These are phyloP conservation scores for Hermaeophaga mercurialis DNA, from an alignment of 2,888 invertebrate species.

Conservation along the genomic window DNA sequence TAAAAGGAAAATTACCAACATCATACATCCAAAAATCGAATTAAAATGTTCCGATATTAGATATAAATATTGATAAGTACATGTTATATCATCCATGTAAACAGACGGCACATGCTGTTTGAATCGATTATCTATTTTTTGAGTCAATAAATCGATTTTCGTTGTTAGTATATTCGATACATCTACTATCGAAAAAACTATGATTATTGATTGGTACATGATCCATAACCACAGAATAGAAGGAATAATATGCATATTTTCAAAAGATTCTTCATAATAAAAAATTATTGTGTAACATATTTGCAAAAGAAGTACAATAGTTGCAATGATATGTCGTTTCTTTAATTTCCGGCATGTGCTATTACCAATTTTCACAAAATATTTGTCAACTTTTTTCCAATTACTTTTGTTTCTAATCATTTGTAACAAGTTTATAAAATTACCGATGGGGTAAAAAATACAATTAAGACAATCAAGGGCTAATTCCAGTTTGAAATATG, in stretches of 20 bases:
- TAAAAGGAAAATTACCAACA: background rate
- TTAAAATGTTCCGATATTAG: background rate
- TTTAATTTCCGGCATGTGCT: too few relatives aligned
- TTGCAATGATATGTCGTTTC: too few relatives aligned
- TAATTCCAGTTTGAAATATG: too few relatives aligned
- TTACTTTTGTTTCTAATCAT: background rate
- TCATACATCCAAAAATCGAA: background rate
- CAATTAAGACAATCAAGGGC: too few relatives aligned
- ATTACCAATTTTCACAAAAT: background rate
- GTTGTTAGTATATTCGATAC: background rate
- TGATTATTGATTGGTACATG: background rate
- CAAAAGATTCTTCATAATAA: too few relatives aligned
- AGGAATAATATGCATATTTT: too few relatives aligned
- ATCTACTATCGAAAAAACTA: background rate
- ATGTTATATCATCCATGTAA: background rate
- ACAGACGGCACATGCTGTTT: background rate
- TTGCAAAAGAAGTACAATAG: too few relatives aligned
- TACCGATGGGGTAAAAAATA: background rate
- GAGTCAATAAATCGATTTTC: too few relatives aligned
- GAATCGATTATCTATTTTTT: too few relatives aligned
- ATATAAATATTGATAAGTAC: background rate
- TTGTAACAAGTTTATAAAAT: background rate
- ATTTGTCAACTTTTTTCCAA: slow-evolving; percentile 1
- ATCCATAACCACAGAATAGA: background rate
- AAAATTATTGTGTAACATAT: too few relatives aligned